Evolutionary conservation across 2,888 invertebrate genomes (phyloP).

Genomic region (Noctua pronuba): DNA sequence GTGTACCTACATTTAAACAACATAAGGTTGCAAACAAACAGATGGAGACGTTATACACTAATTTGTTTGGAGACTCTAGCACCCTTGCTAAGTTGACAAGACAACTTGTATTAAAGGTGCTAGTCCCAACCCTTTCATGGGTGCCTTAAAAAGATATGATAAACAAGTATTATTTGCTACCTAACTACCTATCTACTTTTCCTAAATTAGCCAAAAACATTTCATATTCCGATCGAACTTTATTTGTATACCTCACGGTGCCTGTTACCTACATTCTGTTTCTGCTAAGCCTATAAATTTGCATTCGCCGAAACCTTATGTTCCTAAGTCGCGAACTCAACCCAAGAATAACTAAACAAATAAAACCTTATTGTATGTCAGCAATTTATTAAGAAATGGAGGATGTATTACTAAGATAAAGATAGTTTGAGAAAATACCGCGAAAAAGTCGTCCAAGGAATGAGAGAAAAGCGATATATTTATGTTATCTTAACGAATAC

Average conservation of each 20-base stretch:
- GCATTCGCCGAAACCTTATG: constrained; percentile 15
- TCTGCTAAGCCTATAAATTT: constrained; percentile 21
- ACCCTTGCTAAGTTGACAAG: too few relatives aligned
- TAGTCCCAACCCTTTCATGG: too few relatives aligned
- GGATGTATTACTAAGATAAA: constrained; percentile 38
- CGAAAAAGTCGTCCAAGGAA: constrained; percentile 36
- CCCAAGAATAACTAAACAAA: constrained; percentile 23
- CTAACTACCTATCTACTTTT: background rate
- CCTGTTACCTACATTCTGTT: constrained; percentile 20
- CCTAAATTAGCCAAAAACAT: constrained; percentile 3
- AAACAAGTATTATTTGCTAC: background rate
- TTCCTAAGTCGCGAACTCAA: constrained; percentile 19
- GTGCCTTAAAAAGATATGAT: too few relatives aligned
- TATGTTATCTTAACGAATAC: constrained; percentile 63
- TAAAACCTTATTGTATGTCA: constrained; percentile 31
- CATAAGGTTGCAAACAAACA: too few relatives aligned
- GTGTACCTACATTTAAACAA: too few relatives aligned
- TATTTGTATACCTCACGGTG: constrained; percentile 19
- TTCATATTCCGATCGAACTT: constrained; percentile 8
- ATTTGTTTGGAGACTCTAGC: too few relatives aligned
- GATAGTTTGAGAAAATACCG: constrained; percentile 41
- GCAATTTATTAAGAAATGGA: constrained; percentile 48
- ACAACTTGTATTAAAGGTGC: too few relatives aligned
- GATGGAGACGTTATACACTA: too few relatives aligned
- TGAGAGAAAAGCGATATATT: constrained; percentile 51